Evolutionary conservation across 1,140 invertebrate species (phyloP), one percentile per base, ranked within the genome.

Genomic region (Magallana gigas): DNA sequence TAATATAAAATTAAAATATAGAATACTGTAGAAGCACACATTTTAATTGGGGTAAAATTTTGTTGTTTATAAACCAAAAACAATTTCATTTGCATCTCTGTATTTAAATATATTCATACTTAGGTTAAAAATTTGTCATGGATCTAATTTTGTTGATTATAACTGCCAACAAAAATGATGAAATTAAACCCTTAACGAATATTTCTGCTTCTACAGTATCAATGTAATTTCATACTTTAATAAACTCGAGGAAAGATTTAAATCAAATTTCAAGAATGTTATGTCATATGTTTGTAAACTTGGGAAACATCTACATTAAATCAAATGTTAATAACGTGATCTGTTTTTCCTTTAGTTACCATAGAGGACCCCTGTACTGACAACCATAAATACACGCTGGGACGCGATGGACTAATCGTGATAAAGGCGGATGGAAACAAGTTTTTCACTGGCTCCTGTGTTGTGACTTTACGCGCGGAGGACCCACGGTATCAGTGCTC

Each of bases 311-410:
- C 23, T 23, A 23, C 23, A 23, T 23, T 23, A 23, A 23, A 23
- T 64, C 6, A 16, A 64, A 48, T 82, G 16, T 82, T 16, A 4
- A 16, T 48, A 48, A 16, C 8, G 8, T 23, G 8, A 48, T 48
- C 8, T 84, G 48, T 62, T 85, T 29, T n/a, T 14, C 57, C 57
- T 87, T 83, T 59, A 87, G 85, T 76, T n/a, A 82, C 29, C 4
- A 87, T 87, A 57, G 85, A 87, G n/a, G 71, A 64, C 57, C 85
- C 85, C 29, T 87, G 85, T 64, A 87, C 68, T 16, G 29, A n/a
- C 60, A 23, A 56, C 14, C 85, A 87, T 2, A 57, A 56, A 29
- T 87, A 83, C 76, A 83, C 60, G 1, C 80, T 87, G 3, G 85
- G 85, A 8, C 36, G 60, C 11, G 85, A 83, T 62, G 85, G 71